Evolutionary conservation across 2,888 invertebrate species (phyloP), one percentile per base, ranked within the genome.

Genomic region (Cephus nigrinus): DNA sequence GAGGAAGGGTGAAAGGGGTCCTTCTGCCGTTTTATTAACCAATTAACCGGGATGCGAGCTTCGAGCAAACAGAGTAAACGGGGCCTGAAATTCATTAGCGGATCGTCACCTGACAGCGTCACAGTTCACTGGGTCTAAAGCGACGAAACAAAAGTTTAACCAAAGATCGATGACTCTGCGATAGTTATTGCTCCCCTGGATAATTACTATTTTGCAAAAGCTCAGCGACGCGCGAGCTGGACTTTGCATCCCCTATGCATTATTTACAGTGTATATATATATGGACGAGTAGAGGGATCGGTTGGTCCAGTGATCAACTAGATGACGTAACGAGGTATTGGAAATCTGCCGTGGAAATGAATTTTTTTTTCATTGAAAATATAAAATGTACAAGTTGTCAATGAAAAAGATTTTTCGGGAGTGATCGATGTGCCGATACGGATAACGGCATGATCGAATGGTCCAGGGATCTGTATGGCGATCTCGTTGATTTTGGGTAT

Each of bases 11-110:
- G 1, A 23, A 55, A 35, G 40, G 83, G 83, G 80, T 81, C 84
- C 85, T 86, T 86, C 85, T 85, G 86, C 84, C 84, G 84, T 86
- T 88, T 85, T 85, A 84, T 86, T 83, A 86, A 85, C 86, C 88
- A 86, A 86, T 88, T 88, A 88, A 84, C 83, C 69, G 79, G 75
- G 78, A 83, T 83, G 81, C 84, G 80, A 81, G 83, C 84, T 87
- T 85, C 82, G 83, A 85, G 84, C 87, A 84, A 86, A 86, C 82
- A 87, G 84, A 82, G 82, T 82, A 81, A 87, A 84, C 82, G 80
- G 81, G 80, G 81, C 55, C 78, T 77, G 40, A 80, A 84, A 85
- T 86, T 86, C 84, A 83, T 86, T 85, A 85, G 81, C 80, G 80
- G 80, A 82, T 82, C 81, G 31, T 71, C 71, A 71, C 71, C 32